Evolutionary conservation across 2,113 vertebrate genomes (phyloP).

Genomic region (Scomber japonicus): DNA sequence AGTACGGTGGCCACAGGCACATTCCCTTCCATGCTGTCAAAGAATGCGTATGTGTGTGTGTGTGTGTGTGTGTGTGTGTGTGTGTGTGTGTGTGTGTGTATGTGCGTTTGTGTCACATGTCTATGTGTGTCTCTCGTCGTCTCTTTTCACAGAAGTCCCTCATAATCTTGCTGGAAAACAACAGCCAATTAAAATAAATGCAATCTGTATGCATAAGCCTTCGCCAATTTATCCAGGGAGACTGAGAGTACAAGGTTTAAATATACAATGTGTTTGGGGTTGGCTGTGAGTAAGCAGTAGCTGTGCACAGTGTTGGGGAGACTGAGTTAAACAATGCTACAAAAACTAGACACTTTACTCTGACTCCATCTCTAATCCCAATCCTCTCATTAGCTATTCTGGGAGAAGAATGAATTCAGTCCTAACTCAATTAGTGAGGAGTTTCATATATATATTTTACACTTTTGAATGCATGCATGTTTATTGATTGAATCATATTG

Average conservation of each 20-base stretch:
- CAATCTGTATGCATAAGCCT: slow-evolving; percentile 64
- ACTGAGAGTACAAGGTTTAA: slow-evolving; percentile 41
- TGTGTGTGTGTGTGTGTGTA: background rate
- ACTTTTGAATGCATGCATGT: background rate
- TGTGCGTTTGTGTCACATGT: background rate
- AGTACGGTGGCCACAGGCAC: slow-evolving; percentile 50
- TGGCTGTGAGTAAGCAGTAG: slow-evolving; percentile 50
- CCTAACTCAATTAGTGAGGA: slow-evolving; percentile 61
- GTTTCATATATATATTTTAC: background rate
- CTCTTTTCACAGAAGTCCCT: slow-evolving; percentile 54
- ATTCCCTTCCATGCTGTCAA: slow-evolving; percentile 52
- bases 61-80: background rate
- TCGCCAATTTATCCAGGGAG: slow-evolving; percentile 60
- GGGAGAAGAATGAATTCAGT: slow-evolving; percentile 70
- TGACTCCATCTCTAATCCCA: slow-evolving; percentile 64
- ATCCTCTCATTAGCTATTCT: slow-evolving; percentile 71
- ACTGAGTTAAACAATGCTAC: slow-evolving; percentile 34
- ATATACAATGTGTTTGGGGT: slow-evolving; percentile 30
- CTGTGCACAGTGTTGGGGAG: slow-evolving; percentile 18
- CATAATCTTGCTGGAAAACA: slow-evolving; percentile 64
- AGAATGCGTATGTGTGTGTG: slow-evolving; percentile 37
- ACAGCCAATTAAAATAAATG: slow-evolving; percentile 74
- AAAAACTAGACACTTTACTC: slow-evolving; percentile 47
- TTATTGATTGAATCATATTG: background rate
- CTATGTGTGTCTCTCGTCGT: slow-evolving; percentile 2